Evolutionary conservation across 92 coral and sea anemone species (phyloP).

Genomic region (Hydrozoanthus gracilis): DNA sequence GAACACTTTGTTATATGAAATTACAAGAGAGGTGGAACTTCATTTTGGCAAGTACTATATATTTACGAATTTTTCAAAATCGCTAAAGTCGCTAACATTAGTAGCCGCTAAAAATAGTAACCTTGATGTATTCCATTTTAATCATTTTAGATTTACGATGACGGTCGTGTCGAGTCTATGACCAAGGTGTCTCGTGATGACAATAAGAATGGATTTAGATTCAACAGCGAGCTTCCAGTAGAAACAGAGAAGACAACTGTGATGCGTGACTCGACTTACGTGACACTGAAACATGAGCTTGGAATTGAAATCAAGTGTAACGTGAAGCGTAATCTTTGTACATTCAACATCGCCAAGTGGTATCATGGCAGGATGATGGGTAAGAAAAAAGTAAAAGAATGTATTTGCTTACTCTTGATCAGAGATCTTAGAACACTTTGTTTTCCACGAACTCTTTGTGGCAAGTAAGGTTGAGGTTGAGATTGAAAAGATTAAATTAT

Average conservation of each 20-base stretch:
- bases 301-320: slow-evolving; percentile 93
- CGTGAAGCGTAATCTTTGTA: slow-evolving; percentile 87
- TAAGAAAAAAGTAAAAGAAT: slow-evolving; percentile 34
- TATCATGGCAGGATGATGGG: slow-evolving; percentile 98
- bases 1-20: too few species aligned
- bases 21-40: too few species aligned
- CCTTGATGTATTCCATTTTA: background rate
- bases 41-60: too few species aligned
- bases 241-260: slow-evolving; percentile 83
- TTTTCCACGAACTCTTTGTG: too few species aligned
- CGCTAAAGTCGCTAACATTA: too few species aligned
- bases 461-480: too few species aligned
- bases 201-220: slow-evolving; percentile 67
- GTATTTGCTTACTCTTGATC: background rate
- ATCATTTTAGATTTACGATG: slow-evolving; percentile 61
- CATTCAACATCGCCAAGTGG: slow-evolving; percentile 94
- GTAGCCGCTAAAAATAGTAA: too few species aligned
- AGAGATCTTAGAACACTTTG: too few species aligned
- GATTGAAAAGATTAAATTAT: too few species aligned
- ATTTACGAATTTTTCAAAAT: too few species aligned
- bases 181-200: slow-evolving; percentile 75
- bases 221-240: slow-evolving; percentile 86
- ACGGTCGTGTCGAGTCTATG: slow-evolving; percentile 90
- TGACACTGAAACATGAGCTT: slow-evolving; percentile 72
- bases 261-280: slow-evolving; percentile 81